Percentiles rank a stretch among this genome's conserved stretches.
Conservation (phyloP, 2,888 invertebrate genomes). For the Baccha elongata region DNA sequence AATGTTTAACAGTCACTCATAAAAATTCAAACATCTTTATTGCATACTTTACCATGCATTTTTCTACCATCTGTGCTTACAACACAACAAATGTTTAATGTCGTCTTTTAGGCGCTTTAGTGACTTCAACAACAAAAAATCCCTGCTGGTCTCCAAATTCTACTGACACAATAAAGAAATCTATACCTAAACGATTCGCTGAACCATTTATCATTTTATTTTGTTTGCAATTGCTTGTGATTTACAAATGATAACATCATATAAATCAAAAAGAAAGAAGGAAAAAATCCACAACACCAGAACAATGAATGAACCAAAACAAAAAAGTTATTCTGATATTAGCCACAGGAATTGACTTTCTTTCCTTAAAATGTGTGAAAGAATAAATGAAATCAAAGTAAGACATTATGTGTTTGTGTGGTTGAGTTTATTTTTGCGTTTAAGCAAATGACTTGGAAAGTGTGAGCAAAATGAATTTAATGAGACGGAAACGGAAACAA, state of each 20-base stretch:
- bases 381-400: conserved; percentile 32
- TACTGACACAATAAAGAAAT: neutral
- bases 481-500: conserved; percentile 73
- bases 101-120: conserved; percentile 55
- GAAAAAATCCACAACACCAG: conserved; percentile 10
- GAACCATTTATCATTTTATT: conserved; percentile 60
- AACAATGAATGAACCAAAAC: conserved; percentile 1
- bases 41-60: conserved; percentile 61
- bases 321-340: conserved; percentile 34
- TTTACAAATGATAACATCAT: conserved; percentile 71
- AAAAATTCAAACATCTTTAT: conserved; percentile 34
- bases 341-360: conserved; percentile 56
- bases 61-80: conserved; percentile 5
- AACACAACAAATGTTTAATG: conserved; percentile 14
- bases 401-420: neutral
- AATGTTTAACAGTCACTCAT: conserved; percentile 1
- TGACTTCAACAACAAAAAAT: conserved; percentile 7
- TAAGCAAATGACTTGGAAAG: conserved; percentile 72
- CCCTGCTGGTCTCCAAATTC: neutral
- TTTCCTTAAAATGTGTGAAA: conserved; percentile 15
- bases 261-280: conserved; percentile 64
- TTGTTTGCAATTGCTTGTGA: conserved; percentile 55
- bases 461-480: conserved; percentile 70
- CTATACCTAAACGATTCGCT: neutral
- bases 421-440: conserved; percentile 23